These are phyloP conservation scores for Spialia ferax DNA, from an alignment of 2,888 invertebrate species.

Conservation along the genomic window DNA sequence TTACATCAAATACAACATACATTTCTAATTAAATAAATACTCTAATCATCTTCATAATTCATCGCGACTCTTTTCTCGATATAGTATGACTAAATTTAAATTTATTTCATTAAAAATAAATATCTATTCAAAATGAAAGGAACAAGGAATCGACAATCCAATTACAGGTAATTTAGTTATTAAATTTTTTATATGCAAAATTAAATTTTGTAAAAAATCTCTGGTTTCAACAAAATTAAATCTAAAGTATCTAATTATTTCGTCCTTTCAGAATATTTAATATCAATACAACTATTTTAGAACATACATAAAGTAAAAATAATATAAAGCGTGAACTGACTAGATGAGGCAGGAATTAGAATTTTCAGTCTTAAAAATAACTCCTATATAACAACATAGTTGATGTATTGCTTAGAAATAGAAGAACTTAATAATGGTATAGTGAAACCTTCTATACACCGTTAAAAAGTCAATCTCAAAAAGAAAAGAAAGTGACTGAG, in stretches of 20 bases:
- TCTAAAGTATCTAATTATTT: too few relatives aligned
- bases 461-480: too few relatives aligned
- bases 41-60: constrained; percentile 44
- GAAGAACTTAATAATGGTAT: neutral
- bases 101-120: constrained; percentile 4
- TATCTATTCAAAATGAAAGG: neutral
- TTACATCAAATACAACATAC: constrained; percentile 1
- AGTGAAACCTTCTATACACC: neutral
- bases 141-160: neutral
- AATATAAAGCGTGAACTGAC: constrained; percentile 15
- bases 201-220: too few relatives aligned
- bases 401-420: neutral
- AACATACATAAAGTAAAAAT: constrained; percentile 9
- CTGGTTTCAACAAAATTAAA: too few relatives aligned
- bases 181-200: too few relatives aligned
- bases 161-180: too few relatives aligned
- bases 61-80: constrained; percentile 44
- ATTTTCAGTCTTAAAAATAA: constrained; percentile 32
- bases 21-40: constrained; percentile 3
- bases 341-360: constrained; percentile 20
- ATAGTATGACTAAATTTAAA: constrained; percentile 11
- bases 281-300: neutral
- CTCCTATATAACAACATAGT: neutral
- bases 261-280: too few relatives aligned
- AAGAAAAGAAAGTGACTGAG: too few relatives aligned